Conservation (phyloP, 2,797 vertebrate species). For the Melanotaenia nigrans region DNA sequence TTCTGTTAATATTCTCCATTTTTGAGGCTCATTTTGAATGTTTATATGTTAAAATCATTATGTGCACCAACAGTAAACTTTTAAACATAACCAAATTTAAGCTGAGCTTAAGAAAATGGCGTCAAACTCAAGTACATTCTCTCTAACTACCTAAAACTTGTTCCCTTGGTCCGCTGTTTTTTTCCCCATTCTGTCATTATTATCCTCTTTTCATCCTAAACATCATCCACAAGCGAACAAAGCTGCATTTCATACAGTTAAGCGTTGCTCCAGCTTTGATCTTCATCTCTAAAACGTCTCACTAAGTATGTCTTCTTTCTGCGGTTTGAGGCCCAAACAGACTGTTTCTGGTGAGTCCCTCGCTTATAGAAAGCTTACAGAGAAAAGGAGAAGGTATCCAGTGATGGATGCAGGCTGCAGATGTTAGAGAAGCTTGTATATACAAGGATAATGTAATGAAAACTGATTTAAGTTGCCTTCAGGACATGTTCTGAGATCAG, state of each 20-base stretch:
- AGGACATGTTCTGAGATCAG: constrained; percentile 36
- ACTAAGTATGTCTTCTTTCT: constrained; percentile 39
- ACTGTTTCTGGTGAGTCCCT: constrained; percentile 43
- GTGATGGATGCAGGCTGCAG: constrained; percentile 31
- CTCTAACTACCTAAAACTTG: background rate
- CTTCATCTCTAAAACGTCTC: constrained; percentile 53
- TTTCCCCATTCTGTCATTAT: background rate
- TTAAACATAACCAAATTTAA: background rate
- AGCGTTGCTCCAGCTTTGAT: constrained; percentile 58
- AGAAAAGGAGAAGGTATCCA: constrained; percentile 29
- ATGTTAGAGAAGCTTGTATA: constrained; percentile 43
- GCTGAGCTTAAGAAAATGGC: background rate
- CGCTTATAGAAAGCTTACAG: constrained; percentile 22
- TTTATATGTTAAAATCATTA: background rate
- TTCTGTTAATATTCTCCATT: background rate
- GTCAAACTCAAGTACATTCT: background rate
- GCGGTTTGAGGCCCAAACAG: constrained; percentile 58
- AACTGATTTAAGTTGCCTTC: constrained; percentile 38
- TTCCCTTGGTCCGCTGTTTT: background rate
- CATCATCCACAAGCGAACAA: constrained; percentile 1
- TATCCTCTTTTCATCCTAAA: background rate
- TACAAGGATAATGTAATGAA: constrained; percentile 62
- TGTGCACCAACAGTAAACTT: background rate
- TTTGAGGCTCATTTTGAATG: background rate
- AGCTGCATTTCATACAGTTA: constrained; percentile 1